phyloP scores from a whole-genome alignment of 2,113 vertebrate genomes.

The Onychostoma macrolepis region DNA sequence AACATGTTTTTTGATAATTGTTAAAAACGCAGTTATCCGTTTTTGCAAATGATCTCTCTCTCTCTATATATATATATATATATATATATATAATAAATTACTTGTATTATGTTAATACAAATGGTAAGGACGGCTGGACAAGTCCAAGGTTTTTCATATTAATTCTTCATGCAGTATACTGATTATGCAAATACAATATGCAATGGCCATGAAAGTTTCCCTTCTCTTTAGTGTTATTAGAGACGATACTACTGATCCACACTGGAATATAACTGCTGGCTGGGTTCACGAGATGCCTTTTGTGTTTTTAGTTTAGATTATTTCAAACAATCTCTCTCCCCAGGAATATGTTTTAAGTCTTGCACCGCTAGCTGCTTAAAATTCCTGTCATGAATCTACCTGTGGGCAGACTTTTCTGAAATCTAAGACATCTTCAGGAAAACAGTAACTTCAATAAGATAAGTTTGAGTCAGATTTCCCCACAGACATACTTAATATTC shows the following conservation, averaged over 20 bases:
- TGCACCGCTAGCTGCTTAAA: conserved; percentile 33
- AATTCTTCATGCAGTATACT: neutral
- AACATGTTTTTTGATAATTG: too few relatives aligned
- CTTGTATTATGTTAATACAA: conserved; percentile 12
- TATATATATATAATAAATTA: too few relatives aligned
- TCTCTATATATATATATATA: too few relatives aligned
- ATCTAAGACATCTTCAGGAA: conserved; percentile 45
- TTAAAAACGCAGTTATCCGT: too few relatives aligned
- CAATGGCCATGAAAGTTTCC: neutral
- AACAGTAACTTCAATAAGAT: conserved; percentile 37
- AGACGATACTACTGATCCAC: conserved; percentile 2
- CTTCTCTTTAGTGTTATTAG: conserved; percentile 14
- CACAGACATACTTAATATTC: conserved; percentile 25
- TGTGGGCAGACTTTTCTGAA: conserved; percentile 34
- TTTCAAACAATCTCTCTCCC: conserved; percentile 38
- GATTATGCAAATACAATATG: conserved; percentile 8
- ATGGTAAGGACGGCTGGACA: neutral
- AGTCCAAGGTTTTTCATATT: neutral
- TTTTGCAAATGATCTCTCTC: too few relatives aligned
- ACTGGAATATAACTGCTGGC: conserved; percentile 23
- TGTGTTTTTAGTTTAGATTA: conserved; percentile 26
- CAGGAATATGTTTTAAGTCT: conserved; percentile 40
- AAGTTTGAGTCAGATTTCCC: conserved; percentile 12
- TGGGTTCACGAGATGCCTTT: conserved; percentile 17
- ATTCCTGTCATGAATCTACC: conserved; percentile 44